Percentiles rank a stretch among this genome's conserved stretches.
Evolutionary conservation across 2,113 vertebrate genomes (phyloP).

Genomic region (Rhinopomastus cyanomelas): DNA sequence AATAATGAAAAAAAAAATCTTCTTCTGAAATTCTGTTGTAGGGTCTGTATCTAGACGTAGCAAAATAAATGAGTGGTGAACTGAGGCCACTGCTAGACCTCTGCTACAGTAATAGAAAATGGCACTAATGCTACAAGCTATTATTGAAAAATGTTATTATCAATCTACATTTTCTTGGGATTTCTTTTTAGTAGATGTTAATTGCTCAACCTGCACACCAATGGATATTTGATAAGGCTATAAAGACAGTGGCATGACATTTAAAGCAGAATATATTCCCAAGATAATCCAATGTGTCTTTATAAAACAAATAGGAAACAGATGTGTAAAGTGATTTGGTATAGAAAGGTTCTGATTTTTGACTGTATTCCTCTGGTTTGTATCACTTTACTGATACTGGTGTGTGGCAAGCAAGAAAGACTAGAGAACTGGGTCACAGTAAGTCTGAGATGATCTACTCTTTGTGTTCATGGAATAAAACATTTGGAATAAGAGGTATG

Average conservation of each 20-base stretch:
- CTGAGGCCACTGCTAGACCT: background rate
- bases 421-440: background rate
- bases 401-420: background rate
- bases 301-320: conserved; percentile 46
- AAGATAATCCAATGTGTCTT: conserved; percentile 20
- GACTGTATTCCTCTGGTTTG: conserved; percentile 33
- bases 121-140: background rate
- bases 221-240: conserved; percentile 47
- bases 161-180: background rate
- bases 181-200: conserved; percentile 7
- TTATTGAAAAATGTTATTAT: conserved; percentile 34
- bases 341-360: conserved; percentile 44
- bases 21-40: background rate
- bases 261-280: conserved; percentile 34
- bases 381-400: conserved; percentile 1
- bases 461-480: background rate
- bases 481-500: background rate
- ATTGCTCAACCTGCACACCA: conserved; percentile 16
- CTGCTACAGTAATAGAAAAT: conserved; percentile 1
- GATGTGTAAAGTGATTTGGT: conserved; percentile 39
- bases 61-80: background rate
- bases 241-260: conserved; percentile 41
- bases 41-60: background rate
- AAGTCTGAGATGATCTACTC: conserved; percentile 15
- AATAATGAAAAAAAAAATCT: background rate